Evolutionary conservation across 1,140 invertebrate genomes (phyloP), one percentile per base, ranked within the genome.

Genomic region (Sinonovacula constricta): DNA sequence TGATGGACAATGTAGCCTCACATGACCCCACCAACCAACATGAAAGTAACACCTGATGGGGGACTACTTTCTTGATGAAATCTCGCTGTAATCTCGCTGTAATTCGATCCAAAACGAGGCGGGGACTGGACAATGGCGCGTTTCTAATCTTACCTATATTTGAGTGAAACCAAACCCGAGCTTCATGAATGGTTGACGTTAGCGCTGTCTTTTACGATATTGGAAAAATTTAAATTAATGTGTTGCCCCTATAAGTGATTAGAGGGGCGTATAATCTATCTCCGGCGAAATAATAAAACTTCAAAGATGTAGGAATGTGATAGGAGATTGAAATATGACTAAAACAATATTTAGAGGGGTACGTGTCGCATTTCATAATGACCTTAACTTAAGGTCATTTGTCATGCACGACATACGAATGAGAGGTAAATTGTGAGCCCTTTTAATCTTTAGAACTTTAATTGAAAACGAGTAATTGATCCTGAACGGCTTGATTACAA

Each of bases 1-100:
- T 53, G 56, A 62, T 45, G 39, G 62, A 39, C 30, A 76, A 18
- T 28, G 39, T 67, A 22, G 45, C 72, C 63, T 76, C 72, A 66
- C 66, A 66, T 76, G 72, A 67, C 72, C 72, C 28, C 36, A 54
- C 63, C 56, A 66, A 56, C 45, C 72, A 76, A 66, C 72, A 67
- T 67, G 72, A 66, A 76, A 76, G 72, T 26, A 76, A 76, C 72
- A 76, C 72, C 72, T 76, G 72, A 76, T n/a, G 62, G 60, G 49
- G 53, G 45, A 65, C 36, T 65, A 59, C 36, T 74, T 54, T 65
- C 62, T 56, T 66, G 62, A 66, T 63, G 53, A 65, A 67, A 45
- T 45, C 39, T 45, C 39, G 39, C 39, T 7, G 39, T 45, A 76
- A 76, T 57, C 30, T 14, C 51, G 26, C 62, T 28, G 72, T 66